Percentiles rank a stretch among this genome's conserved stretches.
These are phyloP conservation scores for Ahaetulla prasina DNA, from an alignment of 2,113 vertebrate genomes.

Conservation along the genomic window DNA sequence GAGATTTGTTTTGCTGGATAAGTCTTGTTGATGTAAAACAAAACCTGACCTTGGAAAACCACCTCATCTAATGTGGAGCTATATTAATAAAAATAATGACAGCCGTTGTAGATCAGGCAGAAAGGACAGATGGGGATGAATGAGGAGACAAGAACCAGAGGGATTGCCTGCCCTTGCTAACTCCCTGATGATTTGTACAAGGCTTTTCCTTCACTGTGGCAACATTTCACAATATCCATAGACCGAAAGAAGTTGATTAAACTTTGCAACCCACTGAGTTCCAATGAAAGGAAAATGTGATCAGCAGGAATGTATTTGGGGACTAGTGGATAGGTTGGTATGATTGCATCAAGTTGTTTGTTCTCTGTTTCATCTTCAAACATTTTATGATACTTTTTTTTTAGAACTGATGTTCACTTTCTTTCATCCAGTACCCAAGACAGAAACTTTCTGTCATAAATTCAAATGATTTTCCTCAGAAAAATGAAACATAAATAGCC, in stretches of 20 bases:
- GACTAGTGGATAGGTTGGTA: not conserved
- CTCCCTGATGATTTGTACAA: not conserved
- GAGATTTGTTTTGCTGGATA: not conserved
- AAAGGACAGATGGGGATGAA: not conserved
- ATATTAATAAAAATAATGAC: conserved; percentile 31
- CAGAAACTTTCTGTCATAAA: not conserved
- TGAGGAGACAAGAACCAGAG: not conserved
- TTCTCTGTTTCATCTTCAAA: conserved; percentile 3
- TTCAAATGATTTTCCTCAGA: not conserved
- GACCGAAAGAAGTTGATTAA: not conserved
- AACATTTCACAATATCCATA: not conserved
- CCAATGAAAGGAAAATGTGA: not conserved
- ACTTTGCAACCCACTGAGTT: not conserved
- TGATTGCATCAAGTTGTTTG: not conserved
- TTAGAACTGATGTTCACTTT: not conserved
- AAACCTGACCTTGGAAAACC: conserved; percentile 24
- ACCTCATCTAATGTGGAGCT: conserved; percentile 3
- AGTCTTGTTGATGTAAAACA: conserved; percentile 8
- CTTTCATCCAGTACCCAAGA: conserved; percentile 15
- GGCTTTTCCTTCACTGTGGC: not conserved
- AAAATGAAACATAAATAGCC: not conserved
- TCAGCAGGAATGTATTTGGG: not conserved
- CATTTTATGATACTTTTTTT: not conserved
- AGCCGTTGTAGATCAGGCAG: conserved; percentile 11
- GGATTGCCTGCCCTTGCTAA: not conserved